These are phyloP conservation scores for Barnardius zonarius DNA, from an alignment of 2,113 vertebrate genomes.

Conservation along the genomic window DNA sequence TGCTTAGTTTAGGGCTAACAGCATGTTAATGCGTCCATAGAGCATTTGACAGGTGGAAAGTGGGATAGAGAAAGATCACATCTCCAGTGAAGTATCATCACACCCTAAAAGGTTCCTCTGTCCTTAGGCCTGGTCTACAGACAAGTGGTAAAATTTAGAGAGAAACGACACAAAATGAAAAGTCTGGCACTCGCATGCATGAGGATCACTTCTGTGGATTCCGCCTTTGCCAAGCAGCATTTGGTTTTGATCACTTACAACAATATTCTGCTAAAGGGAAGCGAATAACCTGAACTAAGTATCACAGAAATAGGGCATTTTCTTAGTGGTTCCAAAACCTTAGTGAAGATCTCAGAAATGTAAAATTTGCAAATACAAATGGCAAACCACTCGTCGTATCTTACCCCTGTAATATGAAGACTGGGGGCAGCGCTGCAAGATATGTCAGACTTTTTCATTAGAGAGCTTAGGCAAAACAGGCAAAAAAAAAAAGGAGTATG, in stretches of 20 bases:
- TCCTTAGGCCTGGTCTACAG: not conserved
- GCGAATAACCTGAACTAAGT: not conserved
- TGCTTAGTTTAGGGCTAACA: not conserved
- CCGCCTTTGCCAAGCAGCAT: not conserved
- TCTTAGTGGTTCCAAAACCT: not conserved
- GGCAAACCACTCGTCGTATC: not conserved
- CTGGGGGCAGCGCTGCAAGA: not conserved
- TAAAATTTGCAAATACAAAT: not conserved
- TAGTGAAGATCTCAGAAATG: not conserved
- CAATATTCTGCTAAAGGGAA: not conserved
- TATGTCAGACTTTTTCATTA: not conserved
- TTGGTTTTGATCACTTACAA: not conserved
- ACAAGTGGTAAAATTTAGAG: not conserved
- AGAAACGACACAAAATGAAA: not conserved
- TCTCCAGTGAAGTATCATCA: not conserved
- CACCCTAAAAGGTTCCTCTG: not conserved
- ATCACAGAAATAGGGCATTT: not conserved
- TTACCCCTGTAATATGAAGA: not conserved
- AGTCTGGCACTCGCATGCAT: not conserved
- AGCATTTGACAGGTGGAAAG: not conserved
- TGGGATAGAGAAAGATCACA: not conserved
- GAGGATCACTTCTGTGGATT: not conserved
- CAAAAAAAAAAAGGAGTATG: not conserved
- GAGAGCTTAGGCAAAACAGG: not conserved
- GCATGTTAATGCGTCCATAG: not conserved